phyloP scores from a whole-genome alignment of 2,113 vertebrate species.

The Ardeotis arabs region DNA sequence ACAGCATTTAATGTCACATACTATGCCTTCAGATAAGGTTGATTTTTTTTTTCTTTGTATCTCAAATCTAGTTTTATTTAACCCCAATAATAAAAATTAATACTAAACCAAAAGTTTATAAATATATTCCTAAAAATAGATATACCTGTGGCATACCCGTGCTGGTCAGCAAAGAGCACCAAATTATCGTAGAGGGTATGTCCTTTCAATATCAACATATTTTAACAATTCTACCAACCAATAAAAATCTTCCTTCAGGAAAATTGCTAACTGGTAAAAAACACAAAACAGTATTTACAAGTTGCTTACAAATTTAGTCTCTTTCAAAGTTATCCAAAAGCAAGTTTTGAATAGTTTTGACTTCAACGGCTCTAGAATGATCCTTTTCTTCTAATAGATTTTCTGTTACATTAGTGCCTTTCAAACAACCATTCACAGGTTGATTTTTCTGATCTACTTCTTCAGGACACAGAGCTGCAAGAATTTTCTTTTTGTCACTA shows the following conservation, averaged over 20 bases:
- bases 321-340: neutral
- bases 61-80: neutral
- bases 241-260: neutral
- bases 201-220: neutral
- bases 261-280: neutral
- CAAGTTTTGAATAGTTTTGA: neutral
- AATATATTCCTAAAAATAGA: neutral
- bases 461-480: neutral
- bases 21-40: neutral
- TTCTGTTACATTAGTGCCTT: neutral
- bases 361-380: neutral
- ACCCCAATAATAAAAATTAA: neutral
- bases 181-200: neutral
- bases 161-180: neutral
- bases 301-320: neutral
- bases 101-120: neutral
- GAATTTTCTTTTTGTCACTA: neutral
- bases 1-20: neutral
- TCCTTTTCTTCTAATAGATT: neutral
- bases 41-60: neutral
- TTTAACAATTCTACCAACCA: neutral
- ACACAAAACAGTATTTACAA: neutral
- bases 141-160: neutral
- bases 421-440: neutral
- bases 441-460: neutral